Evolutionary conservation across 1,140 invertebrate genomes (phyloP).

Genomic region (Augochlora pura): DNA sequence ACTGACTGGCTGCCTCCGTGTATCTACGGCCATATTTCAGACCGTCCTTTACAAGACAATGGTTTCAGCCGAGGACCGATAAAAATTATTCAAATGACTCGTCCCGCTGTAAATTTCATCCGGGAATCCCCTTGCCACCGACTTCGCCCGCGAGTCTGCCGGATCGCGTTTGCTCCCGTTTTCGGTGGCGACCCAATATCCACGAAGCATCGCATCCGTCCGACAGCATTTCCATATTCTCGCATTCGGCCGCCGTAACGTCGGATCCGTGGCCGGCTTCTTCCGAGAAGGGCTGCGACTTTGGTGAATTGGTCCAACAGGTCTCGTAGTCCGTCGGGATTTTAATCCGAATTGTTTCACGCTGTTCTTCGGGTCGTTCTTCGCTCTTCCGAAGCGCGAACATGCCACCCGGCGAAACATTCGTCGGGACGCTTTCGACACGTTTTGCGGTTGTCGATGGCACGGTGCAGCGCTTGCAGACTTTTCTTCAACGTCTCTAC

Average conservation of each 20-base stretch:
- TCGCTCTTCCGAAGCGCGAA: not conserved
- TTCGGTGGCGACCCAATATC: not conserved
- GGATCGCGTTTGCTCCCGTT: constrained; percentile 23
- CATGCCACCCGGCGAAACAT: no score
- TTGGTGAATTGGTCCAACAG: not conserved
- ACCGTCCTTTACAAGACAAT: constrained; percentile 74
- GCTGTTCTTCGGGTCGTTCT: not conserved
- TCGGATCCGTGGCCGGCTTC: no score
- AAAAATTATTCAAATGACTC: constrained; percentile 74
- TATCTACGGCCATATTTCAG: constrained; percentile 74
- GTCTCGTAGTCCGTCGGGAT: not conserved
- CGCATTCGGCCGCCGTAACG: not conserved
- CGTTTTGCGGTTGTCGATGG: no score
- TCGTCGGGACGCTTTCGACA: no score
- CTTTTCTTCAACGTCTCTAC: no score
- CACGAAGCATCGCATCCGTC: not conserved
- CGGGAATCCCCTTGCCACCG: constrained; percentile 51
- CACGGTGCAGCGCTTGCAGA: no score
- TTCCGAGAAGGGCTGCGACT: not conserved
- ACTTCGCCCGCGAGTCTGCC: not conserved
- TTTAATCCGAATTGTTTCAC: not conserved
- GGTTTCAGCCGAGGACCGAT: constrained; percentile 71
- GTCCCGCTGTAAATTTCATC: constrained; percentile 66
- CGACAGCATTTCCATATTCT: not conserved
- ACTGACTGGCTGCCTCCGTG: constrained; percentile 52